Evolutionary conservation across 2,797 vertebrate genomes (phyloP).

Genomic region (Chiropotes sagulatus): DNA sequence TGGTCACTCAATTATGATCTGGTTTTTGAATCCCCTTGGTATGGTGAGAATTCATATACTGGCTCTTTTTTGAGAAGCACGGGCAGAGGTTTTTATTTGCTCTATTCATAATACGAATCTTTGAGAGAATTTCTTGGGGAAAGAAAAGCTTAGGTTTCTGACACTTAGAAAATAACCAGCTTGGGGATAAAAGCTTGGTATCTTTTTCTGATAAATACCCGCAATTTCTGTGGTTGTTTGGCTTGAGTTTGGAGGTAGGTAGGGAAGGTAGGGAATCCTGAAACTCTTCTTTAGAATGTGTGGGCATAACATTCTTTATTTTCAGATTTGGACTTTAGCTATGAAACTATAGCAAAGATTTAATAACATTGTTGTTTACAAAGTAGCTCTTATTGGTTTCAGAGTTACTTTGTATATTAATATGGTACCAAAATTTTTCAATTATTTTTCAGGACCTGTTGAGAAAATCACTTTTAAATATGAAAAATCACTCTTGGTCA

Average conservation of each 20-base stretch:
- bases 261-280: background rate
- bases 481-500: background rate
- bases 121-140: background rate
- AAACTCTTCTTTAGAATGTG: background rate
- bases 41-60: background rate
- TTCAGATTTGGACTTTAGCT: background rate
- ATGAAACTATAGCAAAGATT: background rate
- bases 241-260: background rate
- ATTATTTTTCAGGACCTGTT: background rate
- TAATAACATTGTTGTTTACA: background rate
- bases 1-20: background rate
- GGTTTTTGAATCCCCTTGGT: background rate
- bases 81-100: background rate
- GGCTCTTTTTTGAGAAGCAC: background rate
- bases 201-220: background rate
- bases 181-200: background rate
- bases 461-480: background rate
- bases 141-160: background rate
- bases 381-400: background rate
- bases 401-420: background rate
- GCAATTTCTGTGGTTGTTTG: background rate
- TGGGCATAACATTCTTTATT: background rate
- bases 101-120: background rate
- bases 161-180: background rate
- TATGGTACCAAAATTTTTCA: background rate